Base-by-base conservation (phyloP, 2,888 invertebrate species). In the Laspeyria flexula region DNA sequence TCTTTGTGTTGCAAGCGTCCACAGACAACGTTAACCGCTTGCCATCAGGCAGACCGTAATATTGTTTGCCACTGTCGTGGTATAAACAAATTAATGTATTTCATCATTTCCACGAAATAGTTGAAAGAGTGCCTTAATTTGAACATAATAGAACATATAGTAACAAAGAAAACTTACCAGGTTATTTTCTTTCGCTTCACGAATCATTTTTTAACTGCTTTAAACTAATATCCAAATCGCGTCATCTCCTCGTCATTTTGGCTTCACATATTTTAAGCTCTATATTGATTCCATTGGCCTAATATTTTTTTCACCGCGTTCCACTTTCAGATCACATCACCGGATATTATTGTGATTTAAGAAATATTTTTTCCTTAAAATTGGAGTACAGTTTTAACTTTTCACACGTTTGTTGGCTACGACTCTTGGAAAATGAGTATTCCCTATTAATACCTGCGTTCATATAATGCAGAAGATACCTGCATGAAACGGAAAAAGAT, bases 121-220 rank as follows among this genome's bases (percentile, higher is more conserved):
- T n/a, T n/a, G n/a, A n/a, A n/a, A n/a, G n/a, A n/a, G n/a, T n/a
- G n/a, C n/a, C n/a, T n/a, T n/a, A n/a, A n/a, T n/a, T n/a, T n/a
- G n/a, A n/a, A n/a, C n/a, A n/a, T n/a, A n/a, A n/a, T n/a, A n/a
- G n/a, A n/a, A n/a, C n/a, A n/a, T n/a, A n/a, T n/a, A n/a, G n/a
- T n/a, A n/a, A n/a, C n/a, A n/a, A n/a, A n/a, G n/a, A n/a, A n/a
- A 7, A 25, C 77, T 79, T 63, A 81, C 81, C 65, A 64, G 45
- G 33, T 67, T 63, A 41, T 67, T 62, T 65, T 72, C 72, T 16
- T 63, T 58, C 27, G 67, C 43, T 40, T 70, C 72, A 31, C 51
- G 52, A 41, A 49, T 30, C 56, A 65, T 61, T 11, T 16, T 39
- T 9, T 31, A 31, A 13, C 6, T 25, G 25, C 9, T 7, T 7